phyloP scores from a whole-genome alignment of 1,140 invertebrate genomes.

The Anastatus disparis region DNA sequence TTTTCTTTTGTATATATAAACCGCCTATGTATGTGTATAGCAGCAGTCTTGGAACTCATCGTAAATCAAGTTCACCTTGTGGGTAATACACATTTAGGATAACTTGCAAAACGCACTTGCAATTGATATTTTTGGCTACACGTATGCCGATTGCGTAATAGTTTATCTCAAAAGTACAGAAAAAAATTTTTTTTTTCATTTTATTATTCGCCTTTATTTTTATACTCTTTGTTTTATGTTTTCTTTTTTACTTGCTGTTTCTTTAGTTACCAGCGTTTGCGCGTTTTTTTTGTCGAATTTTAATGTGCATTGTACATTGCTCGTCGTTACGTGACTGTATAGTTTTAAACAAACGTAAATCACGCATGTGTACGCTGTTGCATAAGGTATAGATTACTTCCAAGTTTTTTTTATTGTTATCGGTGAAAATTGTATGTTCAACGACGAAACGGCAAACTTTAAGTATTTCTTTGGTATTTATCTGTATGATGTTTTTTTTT shows the following conservation, averaged over 20 bases:
- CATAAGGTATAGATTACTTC: conserved; percentile 28
- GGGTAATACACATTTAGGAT: conserved; percentile 19
- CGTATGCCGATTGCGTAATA: conserved; percentile 12
- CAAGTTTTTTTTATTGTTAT: conserved; percentile 29
- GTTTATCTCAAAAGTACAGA: no score
- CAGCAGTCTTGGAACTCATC: conserved; percentile 47
- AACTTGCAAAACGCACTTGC: conserved; percentile 36
- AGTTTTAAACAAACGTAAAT: conserved; percentile 30
- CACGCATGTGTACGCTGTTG: conserved; percentile 5
- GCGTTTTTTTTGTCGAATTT: background rate
- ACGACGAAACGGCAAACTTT: background rate
- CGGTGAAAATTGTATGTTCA: conserved; percentile 27
- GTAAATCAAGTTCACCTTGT: conserved; percentile 53
- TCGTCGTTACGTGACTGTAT: conserved; percentile 20
- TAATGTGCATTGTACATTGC: background rate
- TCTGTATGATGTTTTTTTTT: background rate
- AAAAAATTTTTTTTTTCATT: no score
- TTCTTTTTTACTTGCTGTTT: background rate
- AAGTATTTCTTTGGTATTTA: background rate
- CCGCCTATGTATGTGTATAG: no score
- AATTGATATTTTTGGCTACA: conserved; percentile 38
- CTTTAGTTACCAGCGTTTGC: background rate
- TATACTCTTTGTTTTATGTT: no score
- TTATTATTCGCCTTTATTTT: no score
- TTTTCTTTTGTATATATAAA: no score